Percentiles rank a stretch among this genome's conserved stretches.
Evolutionary conservation across 92 coral and sea anemone species (phyloP).

Genomic region (Palythoa heliodiscus): DNA sequence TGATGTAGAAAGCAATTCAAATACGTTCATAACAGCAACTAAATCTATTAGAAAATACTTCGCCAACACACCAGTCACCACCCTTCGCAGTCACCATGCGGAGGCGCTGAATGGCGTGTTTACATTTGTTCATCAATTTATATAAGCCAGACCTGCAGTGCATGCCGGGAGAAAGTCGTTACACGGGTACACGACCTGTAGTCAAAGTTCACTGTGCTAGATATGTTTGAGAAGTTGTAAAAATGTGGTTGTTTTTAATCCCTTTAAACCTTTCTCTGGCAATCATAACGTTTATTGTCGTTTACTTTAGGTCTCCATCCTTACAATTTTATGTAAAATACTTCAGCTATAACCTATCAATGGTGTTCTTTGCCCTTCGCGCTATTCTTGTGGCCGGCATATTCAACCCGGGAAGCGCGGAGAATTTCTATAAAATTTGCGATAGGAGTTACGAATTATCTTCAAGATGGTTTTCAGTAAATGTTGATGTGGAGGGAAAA

Average conservation of each 20-base stretch:
- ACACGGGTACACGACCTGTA: constrained; percentile 7
- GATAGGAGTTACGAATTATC: constrained; percentile 49
- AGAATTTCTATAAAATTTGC: constrained; percentile 70
- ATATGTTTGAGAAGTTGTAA: too few species aligned
- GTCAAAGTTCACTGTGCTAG: too few species aligned
- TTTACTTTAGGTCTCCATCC: constrained; percentile 58
- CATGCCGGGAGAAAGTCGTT: constrained; percentile 24
- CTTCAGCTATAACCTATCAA: constrained; percentile 58
- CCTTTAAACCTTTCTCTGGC: constrained; percentile 39
- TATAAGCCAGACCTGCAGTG: background rate
- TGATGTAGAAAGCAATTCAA: too few species aligned
- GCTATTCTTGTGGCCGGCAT: constrained; percentile 51
- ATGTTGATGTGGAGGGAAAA: constrained; percentile 71
- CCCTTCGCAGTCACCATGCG: background rate
- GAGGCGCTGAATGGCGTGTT: constrained; percentile 47
- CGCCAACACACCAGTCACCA: too few species aligned
- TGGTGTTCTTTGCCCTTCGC: constrained; percentile 56
- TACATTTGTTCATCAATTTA: constrained; percentile 11
- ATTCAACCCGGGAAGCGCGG: constrained; percentile 75
- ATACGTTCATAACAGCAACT: too few species aligned
- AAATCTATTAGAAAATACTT: too few species aligned
- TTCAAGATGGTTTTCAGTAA: constrained; percentile 62
- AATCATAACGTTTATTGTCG: constrained; percentile 26
- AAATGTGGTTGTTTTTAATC: too few species aligned
- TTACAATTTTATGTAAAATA: constrained; percentile 72